Evolutionary conservation across 1,140 invertebrate species (phyloP).

Genomic region (Heliconius hermathena): DNA sequence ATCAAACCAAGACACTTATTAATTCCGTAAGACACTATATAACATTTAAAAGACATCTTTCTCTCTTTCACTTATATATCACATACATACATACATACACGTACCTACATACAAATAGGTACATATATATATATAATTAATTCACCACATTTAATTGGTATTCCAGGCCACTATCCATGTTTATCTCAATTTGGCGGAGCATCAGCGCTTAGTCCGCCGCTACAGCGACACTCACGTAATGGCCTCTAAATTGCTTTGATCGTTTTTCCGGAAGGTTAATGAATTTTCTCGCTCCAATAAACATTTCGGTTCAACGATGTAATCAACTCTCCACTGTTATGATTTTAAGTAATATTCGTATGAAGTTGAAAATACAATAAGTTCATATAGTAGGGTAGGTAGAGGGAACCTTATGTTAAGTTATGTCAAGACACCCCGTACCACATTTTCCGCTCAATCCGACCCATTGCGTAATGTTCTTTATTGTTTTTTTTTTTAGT

Average conservation of each 20-base stretch:
- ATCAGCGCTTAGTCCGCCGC: slow-evolving; percentile 31
- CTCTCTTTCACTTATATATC: too few species aligned
- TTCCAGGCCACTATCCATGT: background rate
- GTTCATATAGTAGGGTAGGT: too few species aligned
- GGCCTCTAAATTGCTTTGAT: slow-evolving; percentile 75
- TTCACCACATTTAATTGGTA: background rate
- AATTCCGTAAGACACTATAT: too few species aligned
- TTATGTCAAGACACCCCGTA: too few species aligned
- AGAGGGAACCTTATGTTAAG: too few species aligned
- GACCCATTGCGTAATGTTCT: background rate
- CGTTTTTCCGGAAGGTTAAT: slow-evolving; percentile 76
- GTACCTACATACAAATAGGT: background rate
- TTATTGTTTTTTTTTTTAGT: background rate
- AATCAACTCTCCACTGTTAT: slow-evolving; percentile 31
- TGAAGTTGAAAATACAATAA: background rate
- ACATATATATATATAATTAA: background rate
- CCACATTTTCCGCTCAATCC: too few species aligned
- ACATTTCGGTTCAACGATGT: slow-evolving; percentile 49
- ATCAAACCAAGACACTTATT: too few species aligned
- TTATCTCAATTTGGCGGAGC: slow-evolving; percentile 34
- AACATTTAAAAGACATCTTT: too few species aligned
- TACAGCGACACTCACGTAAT: slow-evolving; percentile 50
- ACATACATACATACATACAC: background rate
- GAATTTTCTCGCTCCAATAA: slow-evolving; percentile 74
- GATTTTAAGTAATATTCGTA: slow-evolving; percentile 26